Conservation (phyloP, 1,140 invertebrate species). For the Mercenaria mercenaria region DNA sequence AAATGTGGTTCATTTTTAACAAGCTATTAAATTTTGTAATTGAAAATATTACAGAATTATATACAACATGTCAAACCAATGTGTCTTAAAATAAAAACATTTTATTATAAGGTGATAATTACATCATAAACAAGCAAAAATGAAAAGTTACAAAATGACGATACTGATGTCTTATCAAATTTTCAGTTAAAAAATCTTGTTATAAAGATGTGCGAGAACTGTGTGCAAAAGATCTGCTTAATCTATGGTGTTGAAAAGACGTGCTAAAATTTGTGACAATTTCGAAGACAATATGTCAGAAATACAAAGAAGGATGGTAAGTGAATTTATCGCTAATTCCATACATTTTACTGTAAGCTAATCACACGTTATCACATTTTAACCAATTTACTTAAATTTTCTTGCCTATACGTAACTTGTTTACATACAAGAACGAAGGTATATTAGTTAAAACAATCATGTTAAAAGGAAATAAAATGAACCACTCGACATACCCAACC, state of each 20-base stretch:
- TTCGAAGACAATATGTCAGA: too few species aligned
- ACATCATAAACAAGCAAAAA: conserved; percentile 2
- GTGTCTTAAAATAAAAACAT: background rate
- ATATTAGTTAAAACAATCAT: conserved; percentile 1
- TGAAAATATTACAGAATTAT: background rate
- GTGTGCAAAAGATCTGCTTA: too few species aligned
- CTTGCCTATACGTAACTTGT: background rate
- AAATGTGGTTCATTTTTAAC: conserved; percentile 1
- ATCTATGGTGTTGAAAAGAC: too few species aligned
- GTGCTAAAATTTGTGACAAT: too few species aligned
- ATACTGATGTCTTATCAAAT: too few species aligned
- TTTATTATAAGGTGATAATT: background rate
- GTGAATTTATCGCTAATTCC: background rate
- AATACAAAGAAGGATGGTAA: background rate
- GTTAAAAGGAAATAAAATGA: conserved; percentile 2
- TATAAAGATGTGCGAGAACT: too few species aligned
- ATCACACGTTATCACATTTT: background rate
- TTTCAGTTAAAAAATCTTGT: too few species aligned
- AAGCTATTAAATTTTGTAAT: background rate
- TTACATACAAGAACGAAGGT: background rate
- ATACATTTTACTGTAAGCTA: background rate
- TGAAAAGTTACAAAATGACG: background rate
- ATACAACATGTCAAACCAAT: background rate
- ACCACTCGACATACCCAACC: background rate
- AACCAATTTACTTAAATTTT: background rate